phyloP scores from a whole-genome alignment of 2,113 vertebrate genomes.

The Daphoenositta chrysoptera region DNA sequence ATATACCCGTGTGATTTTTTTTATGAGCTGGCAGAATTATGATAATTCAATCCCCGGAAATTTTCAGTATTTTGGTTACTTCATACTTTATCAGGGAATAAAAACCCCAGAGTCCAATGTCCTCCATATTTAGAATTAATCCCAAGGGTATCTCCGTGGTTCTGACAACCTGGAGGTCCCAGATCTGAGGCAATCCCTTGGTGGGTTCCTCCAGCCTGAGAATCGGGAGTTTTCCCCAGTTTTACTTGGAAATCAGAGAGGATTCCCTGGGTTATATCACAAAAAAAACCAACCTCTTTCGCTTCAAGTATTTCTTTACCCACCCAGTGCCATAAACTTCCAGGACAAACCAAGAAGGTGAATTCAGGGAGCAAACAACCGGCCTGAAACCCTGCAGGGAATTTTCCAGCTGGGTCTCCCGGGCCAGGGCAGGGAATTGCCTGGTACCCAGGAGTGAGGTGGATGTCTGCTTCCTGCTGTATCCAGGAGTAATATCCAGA shows the following conservation, averaged over 20 bases:
- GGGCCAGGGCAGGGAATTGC: not conserved
- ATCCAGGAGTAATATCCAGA: slow-evolving; percentile 19
- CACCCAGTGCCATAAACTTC: not conserved
- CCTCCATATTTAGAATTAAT: not conserved
- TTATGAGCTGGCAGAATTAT: not conserved
- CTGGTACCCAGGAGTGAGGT: not conserved
- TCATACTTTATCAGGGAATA: not conserved
- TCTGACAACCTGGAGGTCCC: not conserved
- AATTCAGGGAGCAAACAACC: not conserved
- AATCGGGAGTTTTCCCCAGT: not conserved
- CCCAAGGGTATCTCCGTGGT: not conserved
- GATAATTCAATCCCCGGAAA: not conserved
- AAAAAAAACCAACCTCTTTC: not conserved
- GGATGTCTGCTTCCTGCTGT: not conserved
- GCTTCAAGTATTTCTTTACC: not conserved
- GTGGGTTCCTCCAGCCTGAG: not conserved
- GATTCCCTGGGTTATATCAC: not conserved
- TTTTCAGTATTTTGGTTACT: not conserved
- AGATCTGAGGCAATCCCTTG: not conserved
- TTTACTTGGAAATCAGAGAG: not conserved
- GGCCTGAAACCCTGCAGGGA: not conserved
- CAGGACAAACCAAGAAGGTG: not conserved
- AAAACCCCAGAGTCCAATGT: not conserved
- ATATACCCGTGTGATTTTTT: not conserved
- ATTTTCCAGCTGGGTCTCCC: not conserved